phyloP scores from a whole-genome alignment of 2,888 invertebrate species.

The Idaea dimidiata region DNA sequence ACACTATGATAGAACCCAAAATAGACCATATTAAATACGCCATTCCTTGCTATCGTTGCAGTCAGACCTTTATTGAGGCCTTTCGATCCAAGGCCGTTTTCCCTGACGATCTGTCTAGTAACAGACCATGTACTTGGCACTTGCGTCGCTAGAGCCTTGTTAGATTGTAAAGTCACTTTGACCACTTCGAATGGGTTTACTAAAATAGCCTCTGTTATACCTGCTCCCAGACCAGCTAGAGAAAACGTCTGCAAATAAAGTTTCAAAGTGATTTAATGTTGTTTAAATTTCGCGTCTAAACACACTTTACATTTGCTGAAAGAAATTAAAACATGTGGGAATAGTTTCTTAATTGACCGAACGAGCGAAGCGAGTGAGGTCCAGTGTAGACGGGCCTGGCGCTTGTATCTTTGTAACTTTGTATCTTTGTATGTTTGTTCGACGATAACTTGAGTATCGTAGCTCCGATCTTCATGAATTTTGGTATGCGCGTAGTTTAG shows the following conservation, averaged over 20 bases:
- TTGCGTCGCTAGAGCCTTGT: conserved; percentile 83
- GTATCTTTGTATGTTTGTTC: no score
- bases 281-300: no score
- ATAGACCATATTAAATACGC: conserved; percentile 95
- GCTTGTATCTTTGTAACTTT: no score
- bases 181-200: conserved; percentile 98
- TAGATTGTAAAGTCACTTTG: conserved; percentile 93
- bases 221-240: conserved; percentile 92
- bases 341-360: no score
- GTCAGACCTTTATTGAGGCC: conserved; percentile 94
- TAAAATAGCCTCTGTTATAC: conserved; percentile 94
- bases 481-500: no score
- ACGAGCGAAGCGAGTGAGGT: no score
- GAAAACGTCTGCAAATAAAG: conserved; percentile 86
- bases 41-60: conserved; percentile 94
- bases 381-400: no score
- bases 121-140: conserved; percentile 89
- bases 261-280: neutral
- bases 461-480: no score
- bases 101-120: conserved; percentile 88
- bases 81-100: conserved; percentile 87
- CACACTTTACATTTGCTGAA: no score
- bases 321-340: no score
- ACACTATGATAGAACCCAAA: conserved; percentile 97
- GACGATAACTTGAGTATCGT: no score